Conservation (phyloP, 2,113 vertebrate genomes). For the Ptilonorhynchus violaceus region DNA sequence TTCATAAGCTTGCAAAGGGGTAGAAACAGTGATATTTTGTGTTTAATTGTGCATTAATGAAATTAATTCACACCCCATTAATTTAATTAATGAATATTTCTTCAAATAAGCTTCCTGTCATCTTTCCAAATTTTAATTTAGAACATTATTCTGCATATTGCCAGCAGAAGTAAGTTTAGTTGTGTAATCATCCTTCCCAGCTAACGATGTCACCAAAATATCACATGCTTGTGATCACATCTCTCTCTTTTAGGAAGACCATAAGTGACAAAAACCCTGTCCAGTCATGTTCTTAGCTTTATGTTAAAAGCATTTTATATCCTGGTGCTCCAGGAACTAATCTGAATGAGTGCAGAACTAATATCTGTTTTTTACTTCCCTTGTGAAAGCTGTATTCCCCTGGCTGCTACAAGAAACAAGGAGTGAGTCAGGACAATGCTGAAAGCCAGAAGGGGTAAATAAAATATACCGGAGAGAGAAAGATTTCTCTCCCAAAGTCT, state of each 20-base stretch:
- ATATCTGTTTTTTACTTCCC: background rate
- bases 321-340: background rate
- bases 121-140: background rate
- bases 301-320: background rate
- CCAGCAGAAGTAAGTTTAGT: background rate
- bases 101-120: background rate
- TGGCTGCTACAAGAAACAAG: background rate
- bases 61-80: background rate
- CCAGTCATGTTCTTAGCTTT: background rate
- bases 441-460: background rate
- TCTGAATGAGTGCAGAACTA: background rate
- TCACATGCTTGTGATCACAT: background rate
- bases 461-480: background rate
- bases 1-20: background rate
- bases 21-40: background rate
- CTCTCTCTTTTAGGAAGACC: background rate
- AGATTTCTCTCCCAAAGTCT: background rate
- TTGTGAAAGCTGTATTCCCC: background rate
- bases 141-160: background rate
- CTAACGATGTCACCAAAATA: background rate
- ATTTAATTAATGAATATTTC: slow-evolving; percentile 38
- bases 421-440: background rate
- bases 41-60: slow-evolving; percentile 1
- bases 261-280: background rate
- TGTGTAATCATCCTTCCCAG: background rate